Evolutionary conservation across 2,888 invertebrate species (phyloP), one percentile per base, ranked within the genome.

Genomic region (Bembecia ichneumoniformis): DNA sequence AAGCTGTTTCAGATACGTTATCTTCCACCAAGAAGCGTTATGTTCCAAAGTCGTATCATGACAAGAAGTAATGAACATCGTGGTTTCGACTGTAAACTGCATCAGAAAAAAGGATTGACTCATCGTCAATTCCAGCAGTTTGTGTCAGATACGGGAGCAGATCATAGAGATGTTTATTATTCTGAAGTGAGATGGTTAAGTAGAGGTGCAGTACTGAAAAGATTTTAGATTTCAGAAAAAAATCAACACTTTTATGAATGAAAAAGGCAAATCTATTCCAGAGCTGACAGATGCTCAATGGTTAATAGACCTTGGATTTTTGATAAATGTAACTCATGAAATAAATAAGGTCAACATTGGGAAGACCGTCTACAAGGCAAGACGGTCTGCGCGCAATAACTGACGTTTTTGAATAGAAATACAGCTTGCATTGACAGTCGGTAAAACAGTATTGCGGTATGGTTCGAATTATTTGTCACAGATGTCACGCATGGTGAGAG

Each of bases 21-120:
- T 47, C 45, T 16, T 47, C 50, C 50, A 47, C n/a, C n/a, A n/a
- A n/a, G n/a, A n/a, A n/a, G n/a, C n/a, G n/a, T n/a, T n/a, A n/a
- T n/a, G n/a, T n/a, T n/a, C n/a, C n/a, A n/a, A 51, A 47, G 55
- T 55, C 45, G 20, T 55, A 48, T 50, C 55, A 20, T 57, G 48
- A 53, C 56, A 58, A 55, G 52, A 58, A 52, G 46, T 60, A 55
- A 56, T 58, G 53, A 46, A 54, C 47, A 57, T 47, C 51, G 52
- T 56, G 35, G 10, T 35, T 7, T 43, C 43, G 9, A 43, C 43
- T 14, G 43, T 43, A 43, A 43, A 43, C 43, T 43, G 10, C 43
- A 15, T 43, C 14, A n/a, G 43, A 43, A 43, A 43, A 43, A 43
- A 43, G 43, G 43, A 14, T 43, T 43, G 43, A 43, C 43, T 13